Base-by-base conservation (phyloP, 2,113 vertebrate genomes). In the Actinemys pallida region DNA sequence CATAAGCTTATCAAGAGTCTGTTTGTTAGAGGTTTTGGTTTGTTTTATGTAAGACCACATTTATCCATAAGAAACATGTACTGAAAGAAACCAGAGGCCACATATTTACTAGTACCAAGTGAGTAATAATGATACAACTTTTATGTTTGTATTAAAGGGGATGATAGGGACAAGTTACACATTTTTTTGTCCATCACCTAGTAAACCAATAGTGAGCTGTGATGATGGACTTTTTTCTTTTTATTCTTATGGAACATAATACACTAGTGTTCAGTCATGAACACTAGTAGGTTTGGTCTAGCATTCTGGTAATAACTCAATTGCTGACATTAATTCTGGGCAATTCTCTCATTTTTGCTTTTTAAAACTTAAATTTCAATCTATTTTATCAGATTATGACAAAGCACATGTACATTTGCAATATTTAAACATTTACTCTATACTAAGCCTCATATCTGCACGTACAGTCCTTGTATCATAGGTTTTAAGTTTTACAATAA, bases 341-440 rank as follows among this genome's bases (percentile, higher is more conserved):
- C 39, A 25, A 52, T 59, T 24, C 39, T 39, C 81, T 53, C 0
- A 22, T 50, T 93, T 83, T 59, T 88, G 59, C 59, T 90, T 92
- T 94, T 24, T 84, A 94, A 47, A 95, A 94, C 81, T 52, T 88
- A 0, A 80, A 89, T 90, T 91, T 97, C 93, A 81, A 47, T 95
- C 20, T 2, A 93, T 85, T 97, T 96, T 54, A 95, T 94, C 53
- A 45, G 53, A 84, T 86, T 94, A 88, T 94, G 87, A 96, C 91
- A 97, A 96, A 97, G 89, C 92, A 94, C 62, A 57, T 6, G 91
- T 92, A 96, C 83, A 93, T 89, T 86, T 92, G 47, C 78, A 89
- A 14, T 78, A 54, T 31, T 91, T 87, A 87, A 81, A 93, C 85
- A 88, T 81, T 16, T 4, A 81, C 39, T 35, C 88, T 83, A 27